A percentile compares a stretch with the other conserved stretches of the same genome.
These are phyloP conservation scores for Fukomys damarensis DNA, from an alignment of 2,113 vertebrate genomes.

Conservation along the genomic window DNA sequence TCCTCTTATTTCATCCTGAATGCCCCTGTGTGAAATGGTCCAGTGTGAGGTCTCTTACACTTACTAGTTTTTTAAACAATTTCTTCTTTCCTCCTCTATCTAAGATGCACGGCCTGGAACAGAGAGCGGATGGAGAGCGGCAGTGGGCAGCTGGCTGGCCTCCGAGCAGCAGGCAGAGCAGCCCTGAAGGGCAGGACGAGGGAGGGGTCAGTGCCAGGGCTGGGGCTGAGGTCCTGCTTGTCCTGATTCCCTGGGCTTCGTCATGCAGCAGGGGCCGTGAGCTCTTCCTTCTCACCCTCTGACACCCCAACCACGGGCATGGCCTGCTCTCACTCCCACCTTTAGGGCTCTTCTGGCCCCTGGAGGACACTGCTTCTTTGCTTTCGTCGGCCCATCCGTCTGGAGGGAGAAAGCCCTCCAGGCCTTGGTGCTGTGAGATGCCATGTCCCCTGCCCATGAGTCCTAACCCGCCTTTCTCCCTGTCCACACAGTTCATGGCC, in stretches of 20 bases:
- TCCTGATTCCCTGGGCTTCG: not conserved
- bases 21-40: not conserved
- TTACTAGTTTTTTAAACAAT: not conserved
- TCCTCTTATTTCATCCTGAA: not conserved
- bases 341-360: not conserved
- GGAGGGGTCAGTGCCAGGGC: conserved; percentile 73
- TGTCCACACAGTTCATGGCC: conserved; percentile 92
- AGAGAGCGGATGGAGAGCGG: conserved; percentile 53
- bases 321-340: not conserved
- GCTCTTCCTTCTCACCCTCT: not conserved
- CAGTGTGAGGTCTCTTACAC: not conserved
- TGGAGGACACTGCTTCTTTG: not conserved
- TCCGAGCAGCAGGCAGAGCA: conserved; percentile 59
- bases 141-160: conserved; percentile 63
- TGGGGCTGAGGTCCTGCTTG: not conserved
- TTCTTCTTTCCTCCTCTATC: conserved; percentile 19
- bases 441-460: no score
- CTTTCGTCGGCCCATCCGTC: not conserved
- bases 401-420: not conserved
- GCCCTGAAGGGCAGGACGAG: conserved; percentile 72
- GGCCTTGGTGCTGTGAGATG: not conserved
- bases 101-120: conserved; percentile 78
- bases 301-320: not conserved
- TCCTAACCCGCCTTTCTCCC: conserved; percentile 42
- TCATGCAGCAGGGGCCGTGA: not conserved